A percentile compares a stretch with the other conserved stretches of the same genome.
Conservation (phyloP, 2,113 vertebrate genomes). For the Cisticola juncidis region DNA sequence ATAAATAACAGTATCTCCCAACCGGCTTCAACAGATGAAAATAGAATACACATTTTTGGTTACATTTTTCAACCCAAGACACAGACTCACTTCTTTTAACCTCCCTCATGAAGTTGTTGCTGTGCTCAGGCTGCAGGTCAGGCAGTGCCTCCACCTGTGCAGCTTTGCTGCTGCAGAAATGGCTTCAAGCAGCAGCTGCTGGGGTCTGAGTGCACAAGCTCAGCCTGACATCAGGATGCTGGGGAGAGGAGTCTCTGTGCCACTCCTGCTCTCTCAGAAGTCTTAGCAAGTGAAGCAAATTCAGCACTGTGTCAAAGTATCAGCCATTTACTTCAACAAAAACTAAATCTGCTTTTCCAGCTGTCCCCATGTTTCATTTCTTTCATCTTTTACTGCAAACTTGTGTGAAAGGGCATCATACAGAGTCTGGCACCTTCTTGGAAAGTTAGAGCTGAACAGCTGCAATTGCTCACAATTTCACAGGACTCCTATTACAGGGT, state of each 20-base stretch:
- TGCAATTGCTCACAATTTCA: not conserved
- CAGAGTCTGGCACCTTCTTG: not conserved
- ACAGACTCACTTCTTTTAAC: not conserved
- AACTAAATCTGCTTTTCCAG: not conserved
- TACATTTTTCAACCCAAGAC: no score
- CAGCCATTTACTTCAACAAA: not conserved
- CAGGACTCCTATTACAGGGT: accelerated
- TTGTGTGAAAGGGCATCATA: not conserved
- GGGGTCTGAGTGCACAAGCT: not conserved
- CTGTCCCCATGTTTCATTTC: not conserved
- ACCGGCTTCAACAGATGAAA: no score
- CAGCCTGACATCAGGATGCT: not conserved
- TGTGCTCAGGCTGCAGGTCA: not conserved
- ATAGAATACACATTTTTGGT: no score
- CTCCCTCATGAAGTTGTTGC: not conserved
- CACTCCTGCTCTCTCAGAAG: not conserved
- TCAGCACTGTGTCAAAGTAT: not conserved
- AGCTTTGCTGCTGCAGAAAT: not conserved
- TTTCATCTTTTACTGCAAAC: not conserved
- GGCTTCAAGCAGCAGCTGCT: not conserved
- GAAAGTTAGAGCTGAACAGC: not conserved
- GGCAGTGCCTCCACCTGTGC: not conserved
- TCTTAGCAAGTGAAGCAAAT: not conserved
- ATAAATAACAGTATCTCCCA: no score
- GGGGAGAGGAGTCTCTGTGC: not conserved